Conservation (phyloP, 2,888 invertebrate species). For the Cheiracanthium punctorium region DNA sequence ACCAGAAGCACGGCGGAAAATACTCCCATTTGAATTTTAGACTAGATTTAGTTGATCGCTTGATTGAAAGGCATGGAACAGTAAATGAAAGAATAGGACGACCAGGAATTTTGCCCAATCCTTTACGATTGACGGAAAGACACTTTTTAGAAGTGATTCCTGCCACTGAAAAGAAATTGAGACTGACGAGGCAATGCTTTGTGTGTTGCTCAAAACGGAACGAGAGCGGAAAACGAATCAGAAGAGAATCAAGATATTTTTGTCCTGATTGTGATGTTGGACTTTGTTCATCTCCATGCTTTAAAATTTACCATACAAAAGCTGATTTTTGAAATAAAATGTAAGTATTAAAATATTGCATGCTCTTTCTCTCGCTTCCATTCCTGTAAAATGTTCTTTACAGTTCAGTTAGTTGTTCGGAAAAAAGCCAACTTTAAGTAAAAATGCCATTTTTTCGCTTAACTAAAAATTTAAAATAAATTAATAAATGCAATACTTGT, state of each 20-base stretch:
- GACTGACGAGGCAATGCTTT: background rate
- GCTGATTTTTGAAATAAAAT: conserved; percentile 16
- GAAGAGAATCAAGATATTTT: conserved; percentile 22
- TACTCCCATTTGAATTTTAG: conserved; percentile 17
- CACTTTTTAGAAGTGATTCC: conserved; percentile 34
- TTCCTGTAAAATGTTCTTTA: conserved; percentile 25
- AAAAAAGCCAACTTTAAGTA: conserved; percentile 30
- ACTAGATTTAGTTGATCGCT: conserved; percentile 24
- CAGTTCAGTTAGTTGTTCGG: conserved; percentile 16
- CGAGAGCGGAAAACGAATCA: conserved; percentile 12
- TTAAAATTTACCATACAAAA: conserved; percentile 18
- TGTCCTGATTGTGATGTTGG: conserved; percentile 20
- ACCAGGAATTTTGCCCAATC: conserved; percentile 25
- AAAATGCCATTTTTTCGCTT: conserved; percentile 4
- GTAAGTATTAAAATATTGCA: conserved; percentile 14
- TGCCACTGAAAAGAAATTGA: conserved; percentile 17
- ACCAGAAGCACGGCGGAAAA: conserved; percentile 21
- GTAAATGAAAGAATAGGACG: background rate
- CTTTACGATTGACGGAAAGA: conserved; percentile 25
- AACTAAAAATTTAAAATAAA: conserved; percentile 7
- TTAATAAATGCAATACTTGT: conserved; percentile 19
- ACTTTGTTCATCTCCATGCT: conserved; percentile 20
- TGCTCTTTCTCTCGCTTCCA: conserved; percentile 14
- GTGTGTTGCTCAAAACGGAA: conserved; percentile 38
- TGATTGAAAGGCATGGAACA: conserved; percentile 31